Base-by-base conservation (phyloP, 2,113 vertebrate species). In the Boleophthalmus pectinirostris region DNA sequence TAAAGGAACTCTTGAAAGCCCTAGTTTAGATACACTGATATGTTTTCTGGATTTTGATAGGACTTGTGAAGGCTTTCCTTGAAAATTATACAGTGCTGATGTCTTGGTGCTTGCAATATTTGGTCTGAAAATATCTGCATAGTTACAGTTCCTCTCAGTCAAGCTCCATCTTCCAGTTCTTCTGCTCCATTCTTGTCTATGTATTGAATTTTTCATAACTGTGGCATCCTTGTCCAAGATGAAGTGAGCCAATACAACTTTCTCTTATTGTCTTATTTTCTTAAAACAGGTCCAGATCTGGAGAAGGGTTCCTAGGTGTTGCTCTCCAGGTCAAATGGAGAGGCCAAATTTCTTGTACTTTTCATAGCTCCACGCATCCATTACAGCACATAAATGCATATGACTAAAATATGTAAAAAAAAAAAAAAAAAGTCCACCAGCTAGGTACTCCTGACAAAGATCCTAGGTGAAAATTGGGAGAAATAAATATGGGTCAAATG, bases 141-240 rank as follows among this genome's bases (percentile, higher is more conserved):
- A 57, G 57, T 56, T 51, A 51, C 24, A 74, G 54, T 25, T 68
- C 13, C 57, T 82, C 25, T 74, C 63, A 35, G 67, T 77, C 18
- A 24, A 2, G 51, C 77, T 77, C 75, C 75, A 63, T 67, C 29
- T 51, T 33, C 75, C 77, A 0, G 71, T 66, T 63, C 81, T 88
- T 38, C 70, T 79, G 68, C 77, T 87, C 82, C 79, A 70, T 53
- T 71, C 80, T 76, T 77, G 65, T 2, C 79, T 78, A 6, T 84
- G 79, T 12, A 21, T 47, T 60, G 38, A 83, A 47, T 69, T 79
- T 80, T 84, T 91, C 87, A 92, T 92, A 15, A 64, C 68, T 72
- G 38, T 58, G 38, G 1, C 43, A 68, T 14, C 7, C 43, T 61
- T 45, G 14, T 60, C 5, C 15, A 1, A 15, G 1, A 25, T 18